Conservation (phyloP, 2,797 vertebrate species). For the Manis crassicaudata region DNA sequence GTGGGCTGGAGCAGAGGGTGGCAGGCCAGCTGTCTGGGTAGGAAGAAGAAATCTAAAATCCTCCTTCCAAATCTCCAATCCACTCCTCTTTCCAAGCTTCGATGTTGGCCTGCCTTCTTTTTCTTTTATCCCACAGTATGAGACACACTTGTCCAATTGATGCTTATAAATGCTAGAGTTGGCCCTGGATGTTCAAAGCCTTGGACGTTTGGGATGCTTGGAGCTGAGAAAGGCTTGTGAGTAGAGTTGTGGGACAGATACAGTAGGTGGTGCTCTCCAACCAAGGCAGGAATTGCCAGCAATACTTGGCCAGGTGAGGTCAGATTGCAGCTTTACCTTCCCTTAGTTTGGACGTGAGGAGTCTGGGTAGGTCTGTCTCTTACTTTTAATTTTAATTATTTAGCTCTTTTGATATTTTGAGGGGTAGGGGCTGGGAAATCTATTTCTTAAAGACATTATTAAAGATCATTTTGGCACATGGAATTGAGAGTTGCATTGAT, state of each 20-base stretch:
- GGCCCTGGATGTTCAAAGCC: neutral
- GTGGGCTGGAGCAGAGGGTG: neutral
- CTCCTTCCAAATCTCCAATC: neutral
- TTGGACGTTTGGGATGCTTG: neutral
- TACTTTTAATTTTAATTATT: neutral
- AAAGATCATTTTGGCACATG: neutral
- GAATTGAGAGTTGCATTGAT: neutral
- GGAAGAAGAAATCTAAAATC: neutral
- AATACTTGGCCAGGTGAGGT: neutral
- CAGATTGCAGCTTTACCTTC: neutral
- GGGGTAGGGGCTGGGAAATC: neutral
- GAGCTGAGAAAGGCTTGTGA: neutral
- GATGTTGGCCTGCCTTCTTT: neutral
- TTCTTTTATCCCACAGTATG: neutral
- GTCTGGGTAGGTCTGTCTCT: neutral
- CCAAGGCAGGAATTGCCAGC: neutral
- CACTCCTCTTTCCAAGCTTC: neutral
- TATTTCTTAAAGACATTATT: neutral
- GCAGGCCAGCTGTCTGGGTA: neutral
- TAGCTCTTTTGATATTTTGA: neutral
- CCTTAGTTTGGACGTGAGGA: neutral
- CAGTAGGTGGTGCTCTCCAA: conserved; percentile 68
- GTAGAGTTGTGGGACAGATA: neutral
- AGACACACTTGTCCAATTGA: neutral
- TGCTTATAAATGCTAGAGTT: neutral